phyloP scores from a whole-genome alignment of 2,888 invertebrate species.

The Cephus rjabovi region DNA sequence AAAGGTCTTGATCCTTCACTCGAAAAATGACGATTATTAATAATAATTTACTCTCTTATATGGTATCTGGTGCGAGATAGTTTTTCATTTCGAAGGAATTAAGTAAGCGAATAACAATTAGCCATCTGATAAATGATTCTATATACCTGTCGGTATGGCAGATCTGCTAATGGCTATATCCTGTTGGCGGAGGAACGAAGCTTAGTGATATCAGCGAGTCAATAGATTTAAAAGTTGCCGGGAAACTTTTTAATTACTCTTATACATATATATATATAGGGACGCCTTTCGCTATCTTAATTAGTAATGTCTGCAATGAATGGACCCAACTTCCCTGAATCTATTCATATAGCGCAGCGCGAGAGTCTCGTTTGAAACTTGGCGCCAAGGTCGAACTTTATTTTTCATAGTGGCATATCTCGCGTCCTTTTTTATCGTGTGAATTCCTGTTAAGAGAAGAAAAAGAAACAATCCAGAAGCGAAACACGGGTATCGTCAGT shows the following conservation, averaged over 20 bases:
- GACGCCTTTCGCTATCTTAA: constrained; percentile 18
- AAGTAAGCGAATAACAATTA: not conserved
- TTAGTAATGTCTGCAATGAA: constrained; percentile 12
- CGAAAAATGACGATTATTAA: too few relatives aligned
- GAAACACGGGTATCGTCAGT: too few relatives aligned
- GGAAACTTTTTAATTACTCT: constrained; percentile 25
- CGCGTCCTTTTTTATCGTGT: not conserved
- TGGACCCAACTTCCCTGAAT: not conserved
- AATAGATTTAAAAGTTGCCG: constrained; percentile 12
- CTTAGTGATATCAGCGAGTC: not conserved
- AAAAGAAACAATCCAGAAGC: not conserved
- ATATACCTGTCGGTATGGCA: not conserved
- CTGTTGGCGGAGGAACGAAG: not conserved
- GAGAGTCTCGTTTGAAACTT: not conserved
- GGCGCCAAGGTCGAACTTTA: not conserved
- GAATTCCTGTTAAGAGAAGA: not conserved
- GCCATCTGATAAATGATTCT: not conserved
- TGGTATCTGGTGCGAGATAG: not conserved
- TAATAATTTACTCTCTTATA: too few relatives aligned
- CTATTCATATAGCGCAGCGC: not conserved
- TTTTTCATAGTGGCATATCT: not conserved
- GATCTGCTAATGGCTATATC: not conserved
- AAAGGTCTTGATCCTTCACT: too few relatives aligned
- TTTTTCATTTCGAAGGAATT: not conserved
- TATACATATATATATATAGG: constrained; percentile 4